These are phyloP conservation scores for Phoxinus phoxinus DNA, from an alignment of 2,113 vertebrate species.

Conservation along the genomic window DNA sequence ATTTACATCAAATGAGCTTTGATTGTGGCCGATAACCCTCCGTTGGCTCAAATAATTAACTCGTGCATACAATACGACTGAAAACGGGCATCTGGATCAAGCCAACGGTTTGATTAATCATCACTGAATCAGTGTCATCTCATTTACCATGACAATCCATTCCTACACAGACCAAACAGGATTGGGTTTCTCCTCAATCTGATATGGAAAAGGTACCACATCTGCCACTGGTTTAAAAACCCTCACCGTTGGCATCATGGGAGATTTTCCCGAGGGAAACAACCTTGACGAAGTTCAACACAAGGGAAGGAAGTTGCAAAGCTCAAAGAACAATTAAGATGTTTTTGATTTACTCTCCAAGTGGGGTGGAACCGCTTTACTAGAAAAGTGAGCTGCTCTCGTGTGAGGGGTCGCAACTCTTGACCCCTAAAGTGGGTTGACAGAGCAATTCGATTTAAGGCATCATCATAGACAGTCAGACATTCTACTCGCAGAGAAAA, in stretches of 20 bases:
- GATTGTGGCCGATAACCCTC: neutral
- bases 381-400: constrained; percentile 63
- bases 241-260: constrained; percentile 32
- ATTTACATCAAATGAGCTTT: neutral
- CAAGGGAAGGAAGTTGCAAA: constrained; percentile 58
- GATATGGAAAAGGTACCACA: constrained; percentile 29
- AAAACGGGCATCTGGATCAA: neutral
- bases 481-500: no score
- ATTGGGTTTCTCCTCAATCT: constrained; percentile 36
- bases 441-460: constrained; percentile 65
- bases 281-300: constrained; percentile 31
- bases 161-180: constrained; percentile 47
- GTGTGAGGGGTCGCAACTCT: constrained; percentile 65
- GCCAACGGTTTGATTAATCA: constrained; percentile 21
- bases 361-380: constrained; percentile 59
- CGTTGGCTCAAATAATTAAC: neutral
- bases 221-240: constrained; percentile 23
- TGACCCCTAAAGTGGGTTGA: constrained; percentile 62
- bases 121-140: constrained; percentile 26
- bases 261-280: constrained; percentile 51
- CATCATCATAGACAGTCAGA: neutral
- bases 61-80: neutral
- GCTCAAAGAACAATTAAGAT: constrained; percentile 68
- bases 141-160: constrained; percentile 20
- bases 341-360: constrained; percentile 69